Evolutionary conservation across 64 coral and sea anemone genomes (phyloP), one percentile per base, ranked within the genome.

Genomic region (Platygyra sinensis): DNA sequence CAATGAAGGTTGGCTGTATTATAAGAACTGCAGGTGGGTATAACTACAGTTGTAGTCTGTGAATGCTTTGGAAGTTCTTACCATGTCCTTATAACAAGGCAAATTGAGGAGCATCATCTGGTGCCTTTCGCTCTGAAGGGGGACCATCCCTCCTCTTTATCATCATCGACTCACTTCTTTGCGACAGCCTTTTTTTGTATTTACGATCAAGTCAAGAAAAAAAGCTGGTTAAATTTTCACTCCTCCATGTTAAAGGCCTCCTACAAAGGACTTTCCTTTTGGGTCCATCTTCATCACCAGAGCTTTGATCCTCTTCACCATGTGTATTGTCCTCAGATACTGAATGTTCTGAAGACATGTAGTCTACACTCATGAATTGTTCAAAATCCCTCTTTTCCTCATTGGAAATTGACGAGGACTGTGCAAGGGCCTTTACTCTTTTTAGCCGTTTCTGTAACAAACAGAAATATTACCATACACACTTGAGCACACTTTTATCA

Each of bases 261-360:
- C 79, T 86, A 15, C 72, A 86, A 2, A 91, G 80, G 33, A 62
- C 62, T 28, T 86, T 86, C n/a, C 73, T 91, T 36, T 63, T 83
- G 14, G 81, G 59, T 71, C 59, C 73, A 38, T 71, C 81, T 30
- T 83, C 79, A 73, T 80, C 72, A 57, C 75, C 80, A 36, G 90
- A 86, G 22, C 73, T 73, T 64, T 36, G 33, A 36, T 62, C 75
- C 30, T 64, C 82, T 62, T 86, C 30, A 62, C 24, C 81, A 46
- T 46, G 42, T 84, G 30, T 24, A 80, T 91, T 73, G 57, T 86
- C 81, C 73, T 91, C 80, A n/a, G 80, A 91, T 29, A 86, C 72
- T 63, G 80, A 91, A 49, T 91, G 79, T 57, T 91, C 90, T 28
- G 90, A 91, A 5, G 89, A 91, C 89, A 86, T 90, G 78, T 91